Base-by-base conservation (phyloP, 1,140 invertebrate species). In the Leptopilina boulardi region DNA sequence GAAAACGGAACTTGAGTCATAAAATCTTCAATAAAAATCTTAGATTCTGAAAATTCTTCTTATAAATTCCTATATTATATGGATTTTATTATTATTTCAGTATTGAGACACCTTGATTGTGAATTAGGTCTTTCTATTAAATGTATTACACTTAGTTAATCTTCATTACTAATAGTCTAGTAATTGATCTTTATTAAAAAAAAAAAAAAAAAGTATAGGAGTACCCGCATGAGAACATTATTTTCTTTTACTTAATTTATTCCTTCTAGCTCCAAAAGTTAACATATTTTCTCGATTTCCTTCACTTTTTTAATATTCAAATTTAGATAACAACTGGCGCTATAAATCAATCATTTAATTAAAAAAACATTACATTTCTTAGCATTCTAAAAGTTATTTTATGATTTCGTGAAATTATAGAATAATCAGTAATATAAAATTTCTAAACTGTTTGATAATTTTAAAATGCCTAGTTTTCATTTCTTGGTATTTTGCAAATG, bases 181-280 rank as follows among this genome's bases (percentile, higher is more conserved):
- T 84, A 84, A 85, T 84, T 85, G 82, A 79, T 80, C 59, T 74
- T 82, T 44, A 79, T 84, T 80, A 74, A 13, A n/a, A 5, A 9
- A 30, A 18, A 0, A 13, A 2, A 41, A 51, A 66, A 15, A 23
- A 26, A 41, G 54, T 77, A 15, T 41, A n/a, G 15, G 0, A 47
- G 47, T 80, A 42, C 84, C 84, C 84, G 82, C 84, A 85, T 85
- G 82, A 84, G 84, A 85, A 77, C 38, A 80, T 80, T 41, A 47
- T 71, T 71, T 38, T 38, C 34, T 38, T 38, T 38, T 38, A 38
- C 8, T 38, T 38, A 38, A 38, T 38, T 38, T 38, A 38, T 38
- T 38, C 34, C 9, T 38, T 38, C 34, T 6, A 38, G n/a, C n/a
- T n/a, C n/a, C n/a, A 38, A 9, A 34, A 38, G 34, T 38, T 38